These are phyloP conservation scores for Drosophila nr. fundita DNA, from an alignment of 2,888 invertebrate genomes.

Conservation along the genomic window DNA sequence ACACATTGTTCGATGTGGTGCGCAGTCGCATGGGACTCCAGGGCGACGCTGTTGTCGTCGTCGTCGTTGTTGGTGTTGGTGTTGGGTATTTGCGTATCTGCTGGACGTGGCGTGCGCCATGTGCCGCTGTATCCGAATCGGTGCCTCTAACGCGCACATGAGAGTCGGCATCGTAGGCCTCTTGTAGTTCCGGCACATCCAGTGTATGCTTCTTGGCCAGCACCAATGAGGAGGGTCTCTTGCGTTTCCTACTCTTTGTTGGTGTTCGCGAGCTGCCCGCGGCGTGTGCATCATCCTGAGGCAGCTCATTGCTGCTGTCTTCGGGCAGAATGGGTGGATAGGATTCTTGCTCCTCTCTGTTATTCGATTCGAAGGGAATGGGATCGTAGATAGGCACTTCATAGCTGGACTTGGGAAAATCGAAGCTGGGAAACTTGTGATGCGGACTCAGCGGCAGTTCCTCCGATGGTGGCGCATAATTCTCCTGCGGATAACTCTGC, in stretches of 20 bases:
- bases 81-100: slow-evolving; percentile 49
- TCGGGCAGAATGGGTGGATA: slow-evolving; percentile 75
- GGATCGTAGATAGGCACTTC: slow-evolving; percentile 84
- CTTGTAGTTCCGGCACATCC: slow-evolving; percentile 81
- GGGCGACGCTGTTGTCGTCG: slow-evolving; percentile 48
- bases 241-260: slow-evolving; percentile 57
- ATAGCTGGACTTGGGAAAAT: slow-evolving; percentile 84
- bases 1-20: slow-evolving; percentile 45
- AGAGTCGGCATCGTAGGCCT: slow-evolving; percentile 79
- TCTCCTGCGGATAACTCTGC: slow-evolving; percentile 53
- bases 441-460: slow-evolving; percentile 82
- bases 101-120: slow-evolving; percentile 72
- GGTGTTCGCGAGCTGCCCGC: slow-evolving; percentile 49
- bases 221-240: slow-evolving; percentile 49
- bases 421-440: slow-evolving; percentile 81
- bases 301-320: slow-evolving; percentile 32
- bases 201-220: slow-evolving; percentile 78
- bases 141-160: slow-evolving; percentile 42
- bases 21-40: slow-evolving; percentile 82
- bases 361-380: slow-evolving; percentile 81
- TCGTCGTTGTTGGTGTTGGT: slow-evolving; percentile 7
- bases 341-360: slow-evolving; percentile 73
- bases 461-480: slow-evolving; percentile 74
- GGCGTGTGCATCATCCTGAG: slow-evolving; percentile 63
- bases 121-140: slow-evolving; percentile 62